A percentile compares a stretch with the other conserved stretches of the same genome.
These are phyloP conservation scores for Hydractinia echinata DNA, from an alignment of 30 jellyfish, hydroid and myxozoan genomes.

Conservation along the genomic window DNA sequence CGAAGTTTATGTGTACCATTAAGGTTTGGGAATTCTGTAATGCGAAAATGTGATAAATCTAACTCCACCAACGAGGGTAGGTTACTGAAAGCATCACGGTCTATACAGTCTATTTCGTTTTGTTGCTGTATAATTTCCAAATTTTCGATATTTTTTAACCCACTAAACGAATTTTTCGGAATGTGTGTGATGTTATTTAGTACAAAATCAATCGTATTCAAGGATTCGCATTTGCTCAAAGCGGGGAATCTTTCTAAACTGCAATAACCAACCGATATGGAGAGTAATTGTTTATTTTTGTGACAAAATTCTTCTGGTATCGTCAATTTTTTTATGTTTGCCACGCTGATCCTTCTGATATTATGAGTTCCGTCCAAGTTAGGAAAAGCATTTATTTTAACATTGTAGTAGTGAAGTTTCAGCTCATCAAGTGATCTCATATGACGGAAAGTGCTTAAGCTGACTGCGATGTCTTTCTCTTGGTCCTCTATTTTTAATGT, in stretches of 20 bases:
- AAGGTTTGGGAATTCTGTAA: conserved; percentile 54
- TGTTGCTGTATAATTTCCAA: conserved; percentile 5
- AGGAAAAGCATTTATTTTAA: conserved; percentile 11
- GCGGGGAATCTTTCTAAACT: conserved; percentile 11
- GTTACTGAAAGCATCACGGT: conserved; percentile 30
- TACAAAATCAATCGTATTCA: conserved; percentile 5
- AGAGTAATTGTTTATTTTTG: background rate
- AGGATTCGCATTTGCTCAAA: conserved; percentile 3
- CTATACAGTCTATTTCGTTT: background rate
- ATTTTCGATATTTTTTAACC: background rate
- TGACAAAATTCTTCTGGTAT: conserved; percentile 28
- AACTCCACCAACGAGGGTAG: conserved; percentile 24
- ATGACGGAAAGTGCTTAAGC: conserved; percentile 22
- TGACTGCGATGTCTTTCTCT: background rate
- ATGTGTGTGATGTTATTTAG: conserved; percentile 4
- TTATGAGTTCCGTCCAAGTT: conserved; percentile 22
- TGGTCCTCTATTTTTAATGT: background rate
- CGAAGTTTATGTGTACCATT: conserved; percentile 58
- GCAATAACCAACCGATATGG: conserved; percentile 12
- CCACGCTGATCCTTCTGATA: conserved; percentile 10
- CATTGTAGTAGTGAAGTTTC: background rate
- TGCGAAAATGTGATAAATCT: conserved; percentile 19
- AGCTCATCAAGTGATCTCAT: conserved; percentile 8
- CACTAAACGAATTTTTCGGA: conserved; percentile 31
- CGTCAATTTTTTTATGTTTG: background rate